Evolutionary conservation across 1,140 invertebrate genomes (phyloP).

Genomic region (Delia radicum): DNA sequence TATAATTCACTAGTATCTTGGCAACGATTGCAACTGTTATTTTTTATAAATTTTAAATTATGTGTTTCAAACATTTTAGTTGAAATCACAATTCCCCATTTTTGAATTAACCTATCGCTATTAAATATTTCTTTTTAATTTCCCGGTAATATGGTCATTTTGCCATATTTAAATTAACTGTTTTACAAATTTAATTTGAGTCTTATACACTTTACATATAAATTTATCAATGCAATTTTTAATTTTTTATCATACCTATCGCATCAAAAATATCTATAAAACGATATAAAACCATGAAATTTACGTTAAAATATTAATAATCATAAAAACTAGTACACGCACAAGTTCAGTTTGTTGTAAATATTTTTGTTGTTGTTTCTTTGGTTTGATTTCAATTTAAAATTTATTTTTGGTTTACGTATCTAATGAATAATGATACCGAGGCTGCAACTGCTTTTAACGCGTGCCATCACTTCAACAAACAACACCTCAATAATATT

Average conservation of each 20-base stretch:
- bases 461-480: conserved; percentile 22
- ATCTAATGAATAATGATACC: conserved; percentile 7
- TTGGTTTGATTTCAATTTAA: background rate
- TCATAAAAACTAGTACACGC: background rate
- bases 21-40: too few species aligned
- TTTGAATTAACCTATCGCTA: too few species aligned
- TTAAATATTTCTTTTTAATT: background rate
- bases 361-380: too few species aligned
- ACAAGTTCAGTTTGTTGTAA: conserved; percentile 1
- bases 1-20: too few species aligned
- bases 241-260: background rate
- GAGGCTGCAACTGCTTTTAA: conserved; percentile 16
- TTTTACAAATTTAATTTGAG: too few species aligned
- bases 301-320: conserved; percentile 10
- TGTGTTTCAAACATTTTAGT: background rate
- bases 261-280: conserved; percentile 21
- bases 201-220: background rate
- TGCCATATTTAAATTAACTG: background rate
- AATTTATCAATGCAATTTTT: background rate
- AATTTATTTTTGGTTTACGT: conserved; percentile 2
- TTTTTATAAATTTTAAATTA: background rate
- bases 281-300: conserved; percentile 19
- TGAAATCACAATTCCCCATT: too few species aligned
- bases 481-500: conserved; percentile 23
- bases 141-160: background rate